Evolutionary conservation across 2,888 invertebrate species (phyloP), one percentile per base, ranked within the genome.

Genomic region (Brachypterus glaber): DNA sequence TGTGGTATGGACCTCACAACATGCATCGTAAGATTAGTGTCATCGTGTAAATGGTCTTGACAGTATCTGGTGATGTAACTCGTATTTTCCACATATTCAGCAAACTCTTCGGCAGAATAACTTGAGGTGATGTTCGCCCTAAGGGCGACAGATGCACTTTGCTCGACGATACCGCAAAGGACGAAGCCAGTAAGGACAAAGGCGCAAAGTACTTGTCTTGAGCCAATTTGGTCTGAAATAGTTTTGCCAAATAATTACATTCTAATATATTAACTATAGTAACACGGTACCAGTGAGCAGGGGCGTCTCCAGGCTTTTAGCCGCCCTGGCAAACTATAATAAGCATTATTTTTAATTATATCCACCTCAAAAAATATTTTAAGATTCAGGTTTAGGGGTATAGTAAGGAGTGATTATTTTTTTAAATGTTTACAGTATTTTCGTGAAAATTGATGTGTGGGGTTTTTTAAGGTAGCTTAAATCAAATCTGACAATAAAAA

Each of bases 81-180:
- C 3, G 67, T 67, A 45, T 68, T 68, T 48, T 67, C 67, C 2
- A 68, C 67, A 54, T 67, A 67, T 49, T 67, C 66, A 3, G 68
- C 67, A 48, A 68, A 67, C 51, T 68, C 67, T 24, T 57, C 64
- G 3, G 63, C 64, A 4, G 68, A 63, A 48, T 65, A 64, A 35
- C 55, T 53, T 1, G 64, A 59, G 2, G 65, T 63, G 39, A 58
- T 62, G 36, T 72, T 72, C 2, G 72, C 72, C 24, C 72, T 60
- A 31, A 73, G 55, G 12, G 73, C 71, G 2, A 73, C 73, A 2
- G 71, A 71, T 8, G 73, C 71, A 41, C 71, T 72, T 43, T 71
- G 71, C 50, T 73, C 72, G 3, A 73, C 70, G 9, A 73, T 63
- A 1, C 73, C 73, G 41, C 70, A 71, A n/a, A 74, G 55, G 11